Evolutionary conservation across 2,797 vertebrate genomes (phyloP).

Genomic region (Macropodus opercularis): DNA sequence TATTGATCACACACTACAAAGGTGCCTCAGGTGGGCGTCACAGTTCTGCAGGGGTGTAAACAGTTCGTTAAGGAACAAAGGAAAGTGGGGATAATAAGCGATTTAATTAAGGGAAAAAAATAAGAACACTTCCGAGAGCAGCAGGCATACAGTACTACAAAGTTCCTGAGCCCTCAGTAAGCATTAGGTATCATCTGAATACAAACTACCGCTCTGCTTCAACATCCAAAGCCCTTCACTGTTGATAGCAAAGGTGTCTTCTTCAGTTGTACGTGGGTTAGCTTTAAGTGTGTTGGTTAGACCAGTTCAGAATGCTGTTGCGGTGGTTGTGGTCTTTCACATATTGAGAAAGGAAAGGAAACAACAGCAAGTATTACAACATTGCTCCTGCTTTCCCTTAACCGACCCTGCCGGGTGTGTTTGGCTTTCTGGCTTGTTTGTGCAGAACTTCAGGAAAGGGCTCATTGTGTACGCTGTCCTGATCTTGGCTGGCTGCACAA

Average conservation of each 20-base stretch:
- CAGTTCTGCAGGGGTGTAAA: constrained; percentile 81
- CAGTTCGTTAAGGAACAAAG: constrained; percentile 71
- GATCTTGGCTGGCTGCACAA: no score
- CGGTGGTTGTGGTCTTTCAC: constrained; percentile 62
- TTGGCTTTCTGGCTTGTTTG: constrained; percentile 69
- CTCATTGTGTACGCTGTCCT: constrained; percentile 53
- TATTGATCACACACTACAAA: constrained; percentile 68
- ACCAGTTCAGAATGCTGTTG: constrained; percentile 52
- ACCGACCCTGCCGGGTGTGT: constrained; percentile 52
- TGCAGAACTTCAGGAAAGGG: constrained; percentile 72
- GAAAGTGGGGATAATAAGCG: constrained; percentile 59
- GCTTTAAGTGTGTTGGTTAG: constrained; percentile 39
- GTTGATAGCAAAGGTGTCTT: constrained; percentile 58
- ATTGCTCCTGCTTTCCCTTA: constrained; percentile 49
- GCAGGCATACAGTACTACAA: constrained; percentile 73
- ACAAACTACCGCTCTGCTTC: constrained; percentile 65
- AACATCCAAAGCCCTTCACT: constrained; percentile 68
- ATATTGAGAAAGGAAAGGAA: constrained; percentile 57
- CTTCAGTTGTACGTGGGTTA: constrained; percentile 51
- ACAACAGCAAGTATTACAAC: constrained; percentile 30
- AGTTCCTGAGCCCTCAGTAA: constrained; percentile 82
- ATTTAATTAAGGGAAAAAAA: constrained; percentile 55
- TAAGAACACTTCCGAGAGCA: constrained; percentile 75
- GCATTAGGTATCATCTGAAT: constrained; percentile 66
- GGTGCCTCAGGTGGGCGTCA: constrained; percentile 65